Base-by-base conservation (phyloP, 2,113 vertebrate genomes). In the Psilopogon haemacephalus region DNA sequence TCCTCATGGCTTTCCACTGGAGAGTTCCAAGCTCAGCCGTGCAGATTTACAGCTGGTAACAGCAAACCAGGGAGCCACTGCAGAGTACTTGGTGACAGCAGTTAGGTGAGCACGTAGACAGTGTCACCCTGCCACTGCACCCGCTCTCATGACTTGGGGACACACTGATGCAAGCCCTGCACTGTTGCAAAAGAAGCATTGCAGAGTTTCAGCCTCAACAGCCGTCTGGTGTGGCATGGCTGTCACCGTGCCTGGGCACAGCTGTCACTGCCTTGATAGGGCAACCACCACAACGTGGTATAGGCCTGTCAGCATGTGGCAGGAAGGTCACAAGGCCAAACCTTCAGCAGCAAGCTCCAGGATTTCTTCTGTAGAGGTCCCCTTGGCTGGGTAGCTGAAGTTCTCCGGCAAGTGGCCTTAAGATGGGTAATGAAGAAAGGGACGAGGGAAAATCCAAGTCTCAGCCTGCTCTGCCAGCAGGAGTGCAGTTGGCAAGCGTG, bases 201-300 rank as follows among this genome's bases (percentile, higher is more conserved):
- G 11, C 12, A 3, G 23, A 37, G 71, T 85, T 92, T 94, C 82
- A 78, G 76, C 72, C 84, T 83, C 64, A 62, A 9, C 69, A 88
- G 24, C 44, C 64, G 37, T 16, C 52, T 85, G 89, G 60, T 67
- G 82, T 95, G 81, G 87, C 91, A 85, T 28, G 63, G 74, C 56
- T 92, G 85, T 77, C 89, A 91, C 52, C 6, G 33, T 50, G 73
- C 69, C 40, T 35, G 78, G 65, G 44, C 27, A 46, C 63, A 79
- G 15, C 59, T 93, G 86, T 92, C 90, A 80, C 69, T 32, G 7
- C 69, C 35, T 91, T 30, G 75, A 58, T 81, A 89, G 88, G 88
- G 89, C 85, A 95, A 84, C 75, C 46, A 68, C 44, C 71, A 74
- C 75, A 92, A 84, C 35, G 24, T 2, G 38, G 60, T 11, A 63